These are phyloP conservation scores for Toxostoma redivivum DNA, from an alignment of 2,113 vertebrate genomes.

Conservation along the genomic window DNA sequence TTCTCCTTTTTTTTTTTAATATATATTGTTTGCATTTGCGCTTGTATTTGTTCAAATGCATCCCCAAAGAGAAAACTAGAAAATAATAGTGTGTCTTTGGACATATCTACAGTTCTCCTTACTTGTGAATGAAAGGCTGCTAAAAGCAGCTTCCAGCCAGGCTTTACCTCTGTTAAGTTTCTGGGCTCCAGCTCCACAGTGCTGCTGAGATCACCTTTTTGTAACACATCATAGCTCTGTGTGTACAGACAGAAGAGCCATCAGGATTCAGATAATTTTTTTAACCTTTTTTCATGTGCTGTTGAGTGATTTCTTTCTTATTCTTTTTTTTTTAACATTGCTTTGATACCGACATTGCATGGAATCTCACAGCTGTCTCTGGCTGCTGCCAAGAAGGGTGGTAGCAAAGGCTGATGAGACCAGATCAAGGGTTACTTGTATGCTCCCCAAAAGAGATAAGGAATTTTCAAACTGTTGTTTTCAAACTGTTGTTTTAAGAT, in stretches of 20 bases:
- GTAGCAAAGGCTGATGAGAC: neutral
- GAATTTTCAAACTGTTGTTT: neutral
- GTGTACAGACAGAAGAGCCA: neutral
- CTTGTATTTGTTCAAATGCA: neutral
- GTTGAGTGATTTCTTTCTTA: neutral
- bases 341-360: neutral
- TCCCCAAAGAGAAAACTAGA: neutral
- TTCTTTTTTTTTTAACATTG: accelerated
- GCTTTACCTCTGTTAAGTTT: neutral
- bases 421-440: neutral
- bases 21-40: neutral
- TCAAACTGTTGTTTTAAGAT: neutral
- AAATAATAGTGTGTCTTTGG: neutral
- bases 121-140: neutral
- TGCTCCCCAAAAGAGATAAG: neutral
- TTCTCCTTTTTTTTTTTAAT: accelerated
- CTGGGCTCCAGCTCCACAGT: neutral
- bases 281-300: neutral
- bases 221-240: neutral
- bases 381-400: neutral
- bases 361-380: neutral
- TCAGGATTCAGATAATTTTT: neutral
- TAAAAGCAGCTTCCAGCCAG: neutral
- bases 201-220: neutral
- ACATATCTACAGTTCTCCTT: neutral